A percentile compares a stretch with the other conserved stretches of the same genome.
These are phyloP conservation scores for Hippolais icterina DNA, from an alignment of 2,113 vertebrate genomes.

Conservation along the genomic window DNA sequence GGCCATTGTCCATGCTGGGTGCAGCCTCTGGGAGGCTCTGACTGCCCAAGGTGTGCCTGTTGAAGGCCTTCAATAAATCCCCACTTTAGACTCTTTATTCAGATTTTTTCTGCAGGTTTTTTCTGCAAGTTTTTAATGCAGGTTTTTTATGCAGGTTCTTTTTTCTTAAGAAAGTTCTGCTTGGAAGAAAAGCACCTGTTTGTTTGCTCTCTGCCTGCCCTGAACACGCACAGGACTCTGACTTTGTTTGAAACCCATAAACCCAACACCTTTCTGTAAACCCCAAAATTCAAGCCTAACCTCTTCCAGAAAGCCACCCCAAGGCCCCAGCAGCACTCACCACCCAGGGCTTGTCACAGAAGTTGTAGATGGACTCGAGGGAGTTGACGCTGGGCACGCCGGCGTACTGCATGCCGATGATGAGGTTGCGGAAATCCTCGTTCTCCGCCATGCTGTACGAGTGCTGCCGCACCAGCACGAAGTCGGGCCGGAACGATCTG, in stretches of 20 bases:
- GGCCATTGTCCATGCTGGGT: not conserved
- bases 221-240: not conserved
- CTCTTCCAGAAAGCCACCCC: not conserved
- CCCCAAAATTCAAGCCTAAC: not conserved
- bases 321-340: slow-evolving; percentile 72
- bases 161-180: not conserved
- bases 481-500: slow-evolving; percentile 95
- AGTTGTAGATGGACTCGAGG: slow-evolving; percentile 94
- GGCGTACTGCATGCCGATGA: slow-evolving; percentile 95
- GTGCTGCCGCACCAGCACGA: slow-evolving; percentile 93
- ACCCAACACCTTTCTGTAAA: not conserved
- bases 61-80: not conserved
- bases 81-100: not conserved
- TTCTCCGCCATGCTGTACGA: slow-evolving; percentile 97
- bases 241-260: not conserved
- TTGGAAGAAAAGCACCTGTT: not conserved
- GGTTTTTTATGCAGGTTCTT: not conserved
- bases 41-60: not conserved
- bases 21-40: not conserved
- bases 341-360: slow-evolving; percentile 98
- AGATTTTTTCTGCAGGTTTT: not conserved
- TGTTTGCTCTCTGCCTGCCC: not conserved
- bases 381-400: slow-evolving; percentile 93
- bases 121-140: not conserved
- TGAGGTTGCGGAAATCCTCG: slow-evolving; percentile 92